These are phyloP conservation scores for Polyergus mexicanus DNA, from an alignment of 1,140 invertebrate genomes.

Conservation along the genomic window DNA sequence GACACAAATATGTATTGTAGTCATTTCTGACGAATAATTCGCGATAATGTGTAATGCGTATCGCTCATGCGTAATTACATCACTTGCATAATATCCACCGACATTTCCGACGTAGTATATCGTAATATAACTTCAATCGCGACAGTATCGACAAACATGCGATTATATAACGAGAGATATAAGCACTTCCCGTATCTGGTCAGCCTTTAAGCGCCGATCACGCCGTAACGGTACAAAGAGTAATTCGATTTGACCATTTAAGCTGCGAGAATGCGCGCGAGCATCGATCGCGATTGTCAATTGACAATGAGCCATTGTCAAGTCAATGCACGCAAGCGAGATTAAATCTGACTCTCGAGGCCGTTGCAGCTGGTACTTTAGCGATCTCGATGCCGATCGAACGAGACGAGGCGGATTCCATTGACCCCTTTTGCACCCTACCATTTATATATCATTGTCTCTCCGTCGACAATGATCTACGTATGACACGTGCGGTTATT, in stretches of 20 bases:
- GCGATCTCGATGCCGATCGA: conserved; percentile 59
- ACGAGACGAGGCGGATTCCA: conserved; percentile 60
- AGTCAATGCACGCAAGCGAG: conserved; percentile 70
- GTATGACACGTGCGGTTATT: conserved; percentile 50
- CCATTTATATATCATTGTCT: conserved; percentile 63
- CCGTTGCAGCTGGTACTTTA: conserved; percentile 64
- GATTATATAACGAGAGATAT: conserved; percentile 56
- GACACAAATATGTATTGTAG: not conserved
- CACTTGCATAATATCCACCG: conserved; percentile 46
- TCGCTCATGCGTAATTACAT: conserved; percentile 39
- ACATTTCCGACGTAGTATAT: conserved; percentile 56
- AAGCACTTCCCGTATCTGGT: conserved; percentile 43
- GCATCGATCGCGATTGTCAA: conserved; percentile 56
- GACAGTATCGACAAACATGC: conserved; percentile 55
- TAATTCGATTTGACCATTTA: conserved; percentile 64
- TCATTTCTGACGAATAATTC: conserved; percentile 41
- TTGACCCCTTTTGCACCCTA: conserved; percentile 62
- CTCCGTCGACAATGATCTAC: conserved; percentile 62
- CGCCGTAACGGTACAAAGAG: conserved; percentile 52
- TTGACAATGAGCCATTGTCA: conserved; percentile 62
- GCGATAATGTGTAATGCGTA: not conserved
- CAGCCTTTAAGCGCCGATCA: conserved; percentile 44
- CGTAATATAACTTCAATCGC: conserved; percentile 44
- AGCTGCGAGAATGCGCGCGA: conserved; percentile 33
- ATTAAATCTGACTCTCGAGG: conserved; percentile 70